Evolutionary conservation across 2,888 invertebrate species (phyloP), one percentile per base, ranked within the genome.

Genomic region (Linyphia triangularis): DNA sequence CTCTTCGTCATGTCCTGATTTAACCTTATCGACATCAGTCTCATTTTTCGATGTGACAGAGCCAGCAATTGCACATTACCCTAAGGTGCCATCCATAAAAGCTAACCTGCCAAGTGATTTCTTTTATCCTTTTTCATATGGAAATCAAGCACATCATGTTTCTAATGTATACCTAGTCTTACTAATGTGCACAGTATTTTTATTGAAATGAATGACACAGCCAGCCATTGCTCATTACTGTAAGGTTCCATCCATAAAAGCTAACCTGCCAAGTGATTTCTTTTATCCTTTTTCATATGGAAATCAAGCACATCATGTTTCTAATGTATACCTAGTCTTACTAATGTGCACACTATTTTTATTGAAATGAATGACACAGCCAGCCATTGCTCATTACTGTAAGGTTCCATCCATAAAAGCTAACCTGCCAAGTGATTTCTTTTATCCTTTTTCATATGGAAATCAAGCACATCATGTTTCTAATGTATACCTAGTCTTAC

Each of bases 31-130:
- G 30, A 92, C 92, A 37, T 92, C 93, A 0, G 94, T 94, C 0
- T 92, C 92, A 2, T 94, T 93, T 91, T 91, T 93, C 28, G 95
- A 95, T 90, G 93, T 93, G 5, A 94, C 94, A 0, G 92, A 92
- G 57, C 93, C 93, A 2, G 93, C 94, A 0, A 92, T 93, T 40
- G 93, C 93, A 81, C 92, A 93, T 69, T 93, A 94, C 90, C 95
- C 95, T 9, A 94, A 94, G 83, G 94, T 95, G 85, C 95, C 96
- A 22, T 94, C 95, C 88, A 93, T 96, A 84, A 94, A 95, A 91
- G 94, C 95, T 85, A 94, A 94, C 92, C 93, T 96, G 81, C 96
- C 96, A 1, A 94, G 94, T 90, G 95, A 96, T 92, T 96, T 96
- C 92, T 96, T 96, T 92, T 95, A 96, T 91, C 96, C 96, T 0